Evolutionary conservation across 2,113 vertebrate genomes (phyloP), one percentile per base, ranked within the genome.

Genomic region (Semicossyphus pulcher): DNA sequence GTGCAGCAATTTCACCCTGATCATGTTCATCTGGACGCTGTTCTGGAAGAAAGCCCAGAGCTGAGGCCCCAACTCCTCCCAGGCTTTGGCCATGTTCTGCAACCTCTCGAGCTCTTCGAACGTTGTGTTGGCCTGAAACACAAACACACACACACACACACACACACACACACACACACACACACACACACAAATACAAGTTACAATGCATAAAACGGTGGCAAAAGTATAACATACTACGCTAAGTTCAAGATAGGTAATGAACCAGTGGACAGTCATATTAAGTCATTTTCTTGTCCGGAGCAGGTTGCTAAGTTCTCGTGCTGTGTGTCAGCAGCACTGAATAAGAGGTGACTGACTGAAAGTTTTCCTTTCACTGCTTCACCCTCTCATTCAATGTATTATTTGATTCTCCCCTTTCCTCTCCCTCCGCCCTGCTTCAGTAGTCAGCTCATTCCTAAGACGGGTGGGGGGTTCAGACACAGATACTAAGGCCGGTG

Each of bases 41-140:
- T 60, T 91, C 49, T 97, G 92, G 78, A 99, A 95, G 89, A 99
- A 99, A 73, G 93, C 48, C 96, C 96, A 96, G 66, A 99, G 82
- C 84, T 99, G 97, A 73, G 97, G 95, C 44, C 95, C 95, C 51
- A 98, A 81, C 93, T 99, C 98, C 88, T 95, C 93, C 98, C 98
- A 99, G 68, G 94, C 75, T 78, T 94, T 96, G 47, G 90, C 88
- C 86, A 98, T 89, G 76, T 95, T 92, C 63, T 76, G 90, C 62
- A 98, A 54, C 12, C 95, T 92, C 37, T 96, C 95, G 49, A 99
- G 91, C 83, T 99, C 94, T 80, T 97, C 95, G 72, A 99, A 99
- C 1, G 97, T 99, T 9, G 91, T 94, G 85, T 99, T 99, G 70
- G 98, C 97, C 98, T 99, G 80, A 57, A 66, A 56, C 10, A 80